Conservation (phyloP, 2,888 invertebrate genomes). For the Drosophila conformis region DNA sequence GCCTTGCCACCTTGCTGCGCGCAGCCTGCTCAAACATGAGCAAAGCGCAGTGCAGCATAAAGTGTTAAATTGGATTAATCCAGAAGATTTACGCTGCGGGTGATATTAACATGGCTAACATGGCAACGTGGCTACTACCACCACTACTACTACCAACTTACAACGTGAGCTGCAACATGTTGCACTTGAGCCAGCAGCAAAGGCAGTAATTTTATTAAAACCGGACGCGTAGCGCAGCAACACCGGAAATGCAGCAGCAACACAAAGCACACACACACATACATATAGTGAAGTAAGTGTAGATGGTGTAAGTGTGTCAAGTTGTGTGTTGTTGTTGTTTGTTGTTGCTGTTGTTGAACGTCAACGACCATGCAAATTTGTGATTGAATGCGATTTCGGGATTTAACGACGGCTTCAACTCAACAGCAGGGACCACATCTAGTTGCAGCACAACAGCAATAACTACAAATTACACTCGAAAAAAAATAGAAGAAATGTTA, state of each 20-base stretch:
- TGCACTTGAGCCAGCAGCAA: constrained; percentile 61
- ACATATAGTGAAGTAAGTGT: constrained; percentile 37
- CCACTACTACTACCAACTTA: constrained; percentile 35
- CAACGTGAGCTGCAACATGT: constrained; percentile 62
- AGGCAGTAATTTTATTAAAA: constrained; percentile 74
- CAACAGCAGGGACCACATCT: constrained; percentile 55
- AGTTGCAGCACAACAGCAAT: constrained; percentile 47
- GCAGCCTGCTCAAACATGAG: constrained; percentile 51
- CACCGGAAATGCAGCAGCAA: constrained; percentile 74
- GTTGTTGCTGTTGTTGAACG: constrained; percentile 43
- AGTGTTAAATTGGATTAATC: constrained; percentile 84
- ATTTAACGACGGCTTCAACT: constrained; percentile 62
- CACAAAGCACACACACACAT: constrained; percentile 18
- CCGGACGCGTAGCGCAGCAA: constrained; percentile 80
- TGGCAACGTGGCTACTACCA: constrained; percentile 47
- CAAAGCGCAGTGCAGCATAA: constrained; percentile 77
- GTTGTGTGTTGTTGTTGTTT: constrained; percentile 26
- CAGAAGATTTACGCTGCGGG: constrained; percentile 84
- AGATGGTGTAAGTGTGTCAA: constrained; percentile 65
- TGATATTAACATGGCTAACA: constrained; percentile 80
- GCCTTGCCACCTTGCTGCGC: constrained; percentile 20
- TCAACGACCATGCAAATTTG: constrained; percentile 74
- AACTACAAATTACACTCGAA: background rate
- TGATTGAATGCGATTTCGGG: constrained; percentile 72
- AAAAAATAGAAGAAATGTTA: background rate